phyloP scores from a whole-genome alignment of 2,113 vertebrate species.

The Trochalopteron elliotii region DNA sequence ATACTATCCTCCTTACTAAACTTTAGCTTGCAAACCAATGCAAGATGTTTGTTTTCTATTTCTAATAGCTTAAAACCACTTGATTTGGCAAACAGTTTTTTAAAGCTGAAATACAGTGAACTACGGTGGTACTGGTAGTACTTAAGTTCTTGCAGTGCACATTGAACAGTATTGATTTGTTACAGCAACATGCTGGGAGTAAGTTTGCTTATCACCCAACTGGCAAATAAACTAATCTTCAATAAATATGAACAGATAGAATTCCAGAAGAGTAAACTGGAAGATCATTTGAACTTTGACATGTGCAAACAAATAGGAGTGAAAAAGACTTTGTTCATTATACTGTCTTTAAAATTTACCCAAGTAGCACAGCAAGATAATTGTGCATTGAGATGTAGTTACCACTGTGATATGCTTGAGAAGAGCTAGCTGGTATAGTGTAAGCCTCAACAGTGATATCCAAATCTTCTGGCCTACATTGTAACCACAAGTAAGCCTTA shows the following conservation, averaged over 20 bases:
- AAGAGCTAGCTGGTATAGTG: not conserved
- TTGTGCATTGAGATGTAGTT: not conserved
- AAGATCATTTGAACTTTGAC: not conserved
- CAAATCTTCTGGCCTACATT: not conserved
- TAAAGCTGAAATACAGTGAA: not conserved
- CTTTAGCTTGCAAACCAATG: not conserved
- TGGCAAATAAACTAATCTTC: not conserved
- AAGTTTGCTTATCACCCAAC: not conserved
- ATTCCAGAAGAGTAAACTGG: not conserved
- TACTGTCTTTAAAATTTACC: not conserved
- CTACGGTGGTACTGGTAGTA: not conserved
- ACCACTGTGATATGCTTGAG: not conserved
- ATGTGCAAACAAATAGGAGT: not conserved
- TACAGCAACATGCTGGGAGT: not conserved
- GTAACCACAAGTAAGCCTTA: not conserved
- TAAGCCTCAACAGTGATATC: not conserved
- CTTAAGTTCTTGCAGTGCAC: not conserved
- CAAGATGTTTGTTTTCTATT: not conserved
- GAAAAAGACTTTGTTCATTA: not conserved
- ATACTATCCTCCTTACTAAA: not conserved
- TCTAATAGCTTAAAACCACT: not conserved
- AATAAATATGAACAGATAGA: not conserved
- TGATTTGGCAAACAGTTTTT: not conserved
- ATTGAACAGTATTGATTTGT: not conserved
- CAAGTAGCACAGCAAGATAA: not conserved